Conservation (phyloP, 2,113 vertebrate species). For the Leuciscus idus region DNA sequence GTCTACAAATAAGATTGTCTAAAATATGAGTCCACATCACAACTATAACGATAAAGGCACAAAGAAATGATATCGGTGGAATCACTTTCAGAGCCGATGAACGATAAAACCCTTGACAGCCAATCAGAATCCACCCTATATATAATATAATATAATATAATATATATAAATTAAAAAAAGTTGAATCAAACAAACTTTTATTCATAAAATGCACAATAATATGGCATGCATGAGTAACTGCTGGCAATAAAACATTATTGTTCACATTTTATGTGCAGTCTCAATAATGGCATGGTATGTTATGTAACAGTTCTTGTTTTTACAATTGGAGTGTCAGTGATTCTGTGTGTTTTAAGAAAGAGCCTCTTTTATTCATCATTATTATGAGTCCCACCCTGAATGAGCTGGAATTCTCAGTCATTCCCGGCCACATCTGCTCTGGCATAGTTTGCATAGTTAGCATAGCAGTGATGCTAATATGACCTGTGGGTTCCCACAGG, state of each 20-base stretch:
- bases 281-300: neutral
- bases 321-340: neutral
- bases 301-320: neutral
- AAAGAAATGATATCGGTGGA: too few relatives aligned
- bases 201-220: neutral
- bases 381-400: neutral
- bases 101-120: too few relatives aligned
- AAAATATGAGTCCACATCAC: too few relatives aligned
- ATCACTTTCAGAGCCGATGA: too few relatives aligned
- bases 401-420: neutral
- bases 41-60: too few relatives aligned
- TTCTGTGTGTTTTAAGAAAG: neutral
- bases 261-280: neutral
- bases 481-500: slow-evolving; percentile 34
- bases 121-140: too few relatives aligned
- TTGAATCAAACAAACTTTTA: too few relatives aligned
- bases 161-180: too few relatives aligned
- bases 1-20: too few relatives aligned
- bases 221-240: neutral
- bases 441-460: slow-evolving; percentile 33
- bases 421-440: slow-evolving; percentile 27
- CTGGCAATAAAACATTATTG: slow-evolving; percentile 1
- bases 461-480: slow-evolving; percentile 37
- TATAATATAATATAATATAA: too few relatives aligned
- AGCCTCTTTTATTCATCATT: slow-evolving; percentile 9